Evolutionary conservation across 2,888 invertebrate genomes (phyloP).

Genomic region (Drosophila eohydei): DNA sequence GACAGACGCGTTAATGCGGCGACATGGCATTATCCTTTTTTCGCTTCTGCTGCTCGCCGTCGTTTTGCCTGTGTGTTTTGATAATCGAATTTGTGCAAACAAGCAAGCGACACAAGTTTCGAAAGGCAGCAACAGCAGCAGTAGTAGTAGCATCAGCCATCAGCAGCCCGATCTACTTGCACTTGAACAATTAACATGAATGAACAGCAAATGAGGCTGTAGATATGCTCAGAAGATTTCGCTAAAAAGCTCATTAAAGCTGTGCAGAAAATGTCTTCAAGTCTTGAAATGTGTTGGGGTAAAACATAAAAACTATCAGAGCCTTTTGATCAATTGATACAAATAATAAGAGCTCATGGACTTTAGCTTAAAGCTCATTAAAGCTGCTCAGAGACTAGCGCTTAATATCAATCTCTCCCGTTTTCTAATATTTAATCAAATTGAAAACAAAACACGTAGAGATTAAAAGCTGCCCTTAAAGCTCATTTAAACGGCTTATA

Average conservation of each 20-base stretch:
- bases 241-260: slow-evolving; percentile 2
- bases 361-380: no score
- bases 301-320: neutral
- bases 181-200: slow-evolving; percentile 45
- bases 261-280: neutral
- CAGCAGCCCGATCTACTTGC: slow-evolving; percentile 9
- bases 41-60: slow-evolving; percentile 13
- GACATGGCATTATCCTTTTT: slow-evolving; percentile 68
- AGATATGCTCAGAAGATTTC: neutral
- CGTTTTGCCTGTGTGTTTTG: slow-evolving; percentile 53
- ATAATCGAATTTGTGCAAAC: slow-evolving; percentile 81
- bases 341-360: no score
- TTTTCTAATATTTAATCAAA: no score
- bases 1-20: slow-evolving; percentile 61
- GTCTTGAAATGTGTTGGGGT: neutral
- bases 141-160: slow-evolving; percentile 14
- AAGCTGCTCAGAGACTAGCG: no score
- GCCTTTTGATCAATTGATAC: neutral
- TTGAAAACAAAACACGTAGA: no score
- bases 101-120: slow-evolving; percentile 62
- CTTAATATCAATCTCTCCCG: no score
- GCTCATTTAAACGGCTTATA: no score
- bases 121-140: neutral
- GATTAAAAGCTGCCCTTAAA: no score
- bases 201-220: neutral